Percentiles rank a stretch among this genome's conserved stretches.
These are phyloP conservation scores for Anolis apletophallus DNA, from an alignment of 2,797 vertebrate genomes.

Conservation along the genomic window DNA sequence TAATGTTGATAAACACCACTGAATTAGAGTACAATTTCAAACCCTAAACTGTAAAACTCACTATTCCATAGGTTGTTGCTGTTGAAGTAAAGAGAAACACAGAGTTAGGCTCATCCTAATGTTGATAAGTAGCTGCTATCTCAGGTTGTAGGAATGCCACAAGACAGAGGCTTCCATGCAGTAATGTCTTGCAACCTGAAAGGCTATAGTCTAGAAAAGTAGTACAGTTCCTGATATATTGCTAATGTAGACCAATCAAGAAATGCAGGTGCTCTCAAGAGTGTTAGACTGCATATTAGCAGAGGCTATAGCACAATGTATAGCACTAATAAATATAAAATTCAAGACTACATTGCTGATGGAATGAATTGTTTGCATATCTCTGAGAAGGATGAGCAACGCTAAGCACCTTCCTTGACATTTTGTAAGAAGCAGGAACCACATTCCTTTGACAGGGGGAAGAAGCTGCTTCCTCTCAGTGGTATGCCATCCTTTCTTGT, in stretches of 20 bases:
- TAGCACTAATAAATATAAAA: not conserved
- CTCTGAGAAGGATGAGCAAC: not conserved
- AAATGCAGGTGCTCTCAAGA: no score
- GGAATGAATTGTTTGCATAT: not conserved
- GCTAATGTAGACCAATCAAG: no score
- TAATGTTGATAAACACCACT: no score
- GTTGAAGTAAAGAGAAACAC: no score
- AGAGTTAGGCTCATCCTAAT: no score
- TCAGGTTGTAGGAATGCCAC: no score
- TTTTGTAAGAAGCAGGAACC: not conserved
- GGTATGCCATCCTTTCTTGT: constrained; percentile 21
- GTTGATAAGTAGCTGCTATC: no score
- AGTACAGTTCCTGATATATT: no score
- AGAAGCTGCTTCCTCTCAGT: not conserved
- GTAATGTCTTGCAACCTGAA: not conserved
- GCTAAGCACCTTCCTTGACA: not conserved
- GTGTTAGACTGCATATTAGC: not conserved
- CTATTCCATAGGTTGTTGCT: no score
- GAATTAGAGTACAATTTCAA: no score
- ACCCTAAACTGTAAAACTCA: no score
- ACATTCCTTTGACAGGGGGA: constrained; percentile 1
- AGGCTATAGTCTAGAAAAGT: not conserved
- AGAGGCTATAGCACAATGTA: not conserved
- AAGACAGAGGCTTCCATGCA: no score
- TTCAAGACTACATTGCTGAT: not conserved